These are phyloP conservation scores for Hypotaenidia okinawae DNA, from an alignment of 2,797 vertebrate species.

Conservation along the genomic window DNA sequence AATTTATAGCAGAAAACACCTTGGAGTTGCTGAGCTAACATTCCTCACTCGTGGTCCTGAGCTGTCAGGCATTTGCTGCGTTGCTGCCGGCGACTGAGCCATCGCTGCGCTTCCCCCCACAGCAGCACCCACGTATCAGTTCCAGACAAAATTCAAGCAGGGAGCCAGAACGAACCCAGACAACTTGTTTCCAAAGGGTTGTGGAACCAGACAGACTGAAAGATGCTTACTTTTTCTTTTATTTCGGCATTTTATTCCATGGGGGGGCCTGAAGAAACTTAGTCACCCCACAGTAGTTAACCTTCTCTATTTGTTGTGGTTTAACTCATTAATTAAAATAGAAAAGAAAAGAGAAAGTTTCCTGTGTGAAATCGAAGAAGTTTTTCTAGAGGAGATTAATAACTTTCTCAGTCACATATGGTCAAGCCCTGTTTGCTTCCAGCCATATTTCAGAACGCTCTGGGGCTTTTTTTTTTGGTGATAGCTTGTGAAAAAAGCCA, in stretches of 20 bases:
- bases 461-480: conserved; percentile 26
- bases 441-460: conserved; percentile 42
- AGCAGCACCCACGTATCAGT: fast-evolving
- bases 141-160: neutral
- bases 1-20: conserved; percentile 42
- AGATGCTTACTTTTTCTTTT: conserved; percentile 1
- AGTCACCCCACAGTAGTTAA: neutral
- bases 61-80: neutral
- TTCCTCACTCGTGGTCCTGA: conserved; percentile 7
- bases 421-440: conserved; percentile 52
- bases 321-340: neutral
- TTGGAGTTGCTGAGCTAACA: conserved; percentile 26
- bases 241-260: neutral
- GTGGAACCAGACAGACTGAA: neutral
- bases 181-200: neutral
- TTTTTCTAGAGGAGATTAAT: conserved; percentile 57
- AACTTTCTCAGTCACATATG: conserved; percentile 30
- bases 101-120: neutral
- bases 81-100: neutral
- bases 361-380: neutral
- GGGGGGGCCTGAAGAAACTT: neutral
- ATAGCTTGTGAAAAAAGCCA: conserved; percentile 60
- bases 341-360: neutral
- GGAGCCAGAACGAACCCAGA: neutral
- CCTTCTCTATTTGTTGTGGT: neutral